Percentiles rank a stretch among this genome's conserved stretches.
These are phyloP conservation scores for Cirrhinus molitorella DNA, from an alignment of 2,797 vertebrate species.

Conservation along the genomic window DNA sequence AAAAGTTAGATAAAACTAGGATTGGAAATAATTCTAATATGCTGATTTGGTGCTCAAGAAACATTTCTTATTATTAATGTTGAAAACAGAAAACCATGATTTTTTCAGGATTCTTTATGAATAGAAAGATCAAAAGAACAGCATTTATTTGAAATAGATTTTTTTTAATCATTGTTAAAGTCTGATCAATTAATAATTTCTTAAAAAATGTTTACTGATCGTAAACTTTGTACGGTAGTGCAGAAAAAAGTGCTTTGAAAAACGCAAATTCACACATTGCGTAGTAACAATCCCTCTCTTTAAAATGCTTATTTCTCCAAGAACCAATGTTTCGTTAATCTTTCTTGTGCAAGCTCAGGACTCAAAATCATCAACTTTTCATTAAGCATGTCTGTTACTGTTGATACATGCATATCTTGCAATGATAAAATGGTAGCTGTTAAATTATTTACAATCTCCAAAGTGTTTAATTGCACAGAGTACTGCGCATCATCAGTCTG, in stretches of 20 bases:
- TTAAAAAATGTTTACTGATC: background rate
- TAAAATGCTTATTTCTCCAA: too few relatives aligned
- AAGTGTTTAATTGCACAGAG: slow-evolving; percentile 38
- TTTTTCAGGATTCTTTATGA: background rate
- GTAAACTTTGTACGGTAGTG: background rate
- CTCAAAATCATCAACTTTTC: slow-evolving; percentile 1
- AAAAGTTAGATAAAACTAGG: background rate
- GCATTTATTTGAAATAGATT: background rate
- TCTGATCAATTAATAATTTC: background rate
- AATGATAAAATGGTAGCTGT: background rate
- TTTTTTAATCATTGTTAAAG: background rate
- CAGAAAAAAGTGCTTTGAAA: too few relatives aligned
- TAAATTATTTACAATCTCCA: slow-evolving; percentile 35
- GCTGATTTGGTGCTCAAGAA: background rate
- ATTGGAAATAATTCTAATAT: background rate
- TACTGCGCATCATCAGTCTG: slow-evolving; percentile 29
- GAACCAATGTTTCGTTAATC: too few relatives aligned
- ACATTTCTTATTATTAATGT: background rate
- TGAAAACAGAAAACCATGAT: background rate
- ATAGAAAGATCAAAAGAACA: background rate
- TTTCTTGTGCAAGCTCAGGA: too few relatives aligned
- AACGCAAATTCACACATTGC: too few relatives aligned
- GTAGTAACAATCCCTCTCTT: too few relatives aligned
- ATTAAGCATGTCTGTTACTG: background rate
- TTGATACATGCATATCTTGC: background rate